These are phyloP conservation scores for Pangasianodon gigas DNA, from an alignment of 2,113 vertebrate genomes.

Conservation along the genomic window DNA sequence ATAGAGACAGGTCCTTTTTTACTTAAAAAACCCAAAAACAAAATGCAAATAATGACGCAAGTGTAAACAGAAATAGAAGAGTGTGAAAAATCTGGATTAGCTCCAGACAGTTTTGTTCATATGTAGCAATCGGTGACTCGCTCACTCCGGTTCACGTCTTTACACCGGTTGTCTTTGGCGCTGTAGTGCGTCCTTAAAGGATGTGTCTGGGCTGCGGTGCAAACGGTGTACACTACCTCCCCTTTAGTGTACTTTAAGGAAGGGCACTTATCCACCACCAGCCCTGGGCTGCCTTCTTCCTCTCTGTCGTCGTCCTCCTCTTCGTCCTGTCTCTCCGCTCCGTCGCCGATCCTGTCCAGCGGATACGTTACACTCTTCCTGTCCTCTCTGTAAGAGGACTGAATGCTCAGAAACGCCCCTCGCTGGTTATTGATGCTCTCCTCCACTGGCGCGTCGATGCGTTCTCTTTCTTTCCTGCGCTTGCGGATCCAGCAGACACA, in stretches of 20 bases:
- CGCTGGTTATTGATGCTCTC: constrained; percentile 89
- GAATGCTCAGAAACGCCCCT: constrained; percentile 81
- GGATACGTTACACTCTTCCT: constrained; percentile 86
- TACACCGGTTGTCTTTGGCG: constrained; percentile 90
- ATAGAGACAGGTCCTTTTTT: not conserved
- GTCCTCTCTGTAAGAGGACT: constrained; percentile 78
- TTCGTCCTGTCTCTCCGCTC: constrained; percentile 77
- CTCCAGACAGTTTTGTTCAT: constrained; percentile 43
- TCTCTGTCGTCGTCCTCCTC: constrained; percentile 68
- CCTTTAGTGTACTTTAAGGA: constrained; percentile 72
- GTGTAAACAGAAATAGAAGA: constrained; percentile 48
- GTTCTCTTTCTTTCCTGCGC: constrained; percentile 88
- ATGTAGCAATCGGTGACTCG: constrained; percentile 78
- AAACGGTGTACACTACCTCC: constrained; percentile 70
- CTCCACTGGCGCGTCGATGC: constrained; percentile 75
- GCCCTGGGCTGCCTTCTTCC: constrained; percentile 46
- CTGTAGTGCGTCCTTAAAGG: constrained; percentile 79
- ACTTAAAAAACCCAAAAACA: not conserved
- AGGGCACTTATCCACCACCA: constrained; percentile 80
- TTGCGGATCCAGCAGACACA: constrained; percentile 93
- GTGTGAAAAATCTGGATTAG: constrained; percentile 44
- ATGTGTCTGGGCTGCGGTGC: constrained; percentile 73
- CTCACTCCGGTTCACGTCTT: constrained; percentile 76
- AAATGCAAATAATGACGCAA: constrained; percentile 10
- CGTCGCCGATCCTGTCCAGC: constrained; percentile 80